phyloP scores from a whole-genome alignment of 2,797 vertebrate species.

The Siniperca scherzeri region DNA sequence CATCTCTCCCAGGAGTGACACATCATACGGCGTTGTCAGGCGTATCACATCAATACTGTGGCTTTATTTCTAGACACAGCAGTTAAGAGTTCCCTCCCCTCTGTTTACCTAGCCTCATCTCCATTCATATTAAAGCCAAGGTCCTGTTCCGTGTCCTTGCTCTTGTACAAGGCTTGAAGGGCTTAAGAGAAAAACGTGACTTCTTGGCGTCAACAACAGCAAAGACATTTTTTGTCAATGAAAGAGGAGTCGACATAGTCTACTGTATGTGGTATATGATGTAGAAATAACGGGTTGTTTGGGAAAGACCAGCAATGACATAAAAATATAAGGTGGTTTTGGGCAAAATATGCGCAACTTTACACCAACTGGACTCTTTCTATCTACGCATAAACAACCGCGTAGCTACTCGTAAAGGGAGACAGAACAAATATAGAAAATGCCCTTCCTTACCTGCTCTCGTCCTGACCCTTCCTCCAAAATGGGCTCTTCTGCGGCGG shows the following conservation, averaged over 20 bases:
- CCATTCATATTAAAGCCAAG: slow-evolving; percentile 42
- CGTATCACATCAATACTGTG: slow-evolving; percentile 10
- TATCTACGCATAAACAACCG: slow-evolving; percentile 12
- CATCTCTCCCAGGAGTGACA: slow-evolving; percentile 30
- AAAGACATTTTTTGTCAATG: slow-evolving; percentile 36
- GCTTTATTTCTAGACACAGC: background rate
- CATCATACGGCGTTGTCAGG: slow-evolving; percentile 14
- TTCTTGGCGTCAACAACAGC: background rate
- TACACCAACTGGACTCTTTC: background rate
- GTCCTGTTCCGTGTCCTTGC: slow-evolving; percentile 72
- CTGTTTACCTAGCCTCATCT: slow-evolving; percentile 31
- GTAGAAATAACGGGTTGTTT: slow-evolving; percentile 19
- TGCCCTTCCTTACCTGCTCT: slow-evolving; percentile 84
- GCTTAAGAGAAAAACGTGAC: slow-evolving; percentile 1
- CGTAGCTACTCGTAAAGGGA: background rate
- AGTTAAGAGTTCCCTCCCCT: slow-evolving; percentile 1
- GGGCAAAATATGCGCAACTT: slow-evolving; percentile 33
- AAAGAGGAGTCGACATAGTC: background rate
- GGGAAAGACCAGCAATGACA: slow-evolving; percentile 22
- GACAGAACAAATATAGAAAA: background rate
- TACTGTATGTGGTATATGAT: background rate
- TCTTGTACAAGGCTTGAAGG: background rate
- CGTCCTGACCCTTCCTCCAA: slow-evolving; percentile 85
- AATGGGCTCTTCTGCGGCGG: slow-evolving; percentile 86
- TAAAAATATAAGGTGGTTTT: background rate